A percentile compares a stretch with the other conserved stretches of the same genome.
phyloP scores from a whole-genome alignment of 2,797 vertebrate genomes.

The Pseudochirops corinnae region DNA sequence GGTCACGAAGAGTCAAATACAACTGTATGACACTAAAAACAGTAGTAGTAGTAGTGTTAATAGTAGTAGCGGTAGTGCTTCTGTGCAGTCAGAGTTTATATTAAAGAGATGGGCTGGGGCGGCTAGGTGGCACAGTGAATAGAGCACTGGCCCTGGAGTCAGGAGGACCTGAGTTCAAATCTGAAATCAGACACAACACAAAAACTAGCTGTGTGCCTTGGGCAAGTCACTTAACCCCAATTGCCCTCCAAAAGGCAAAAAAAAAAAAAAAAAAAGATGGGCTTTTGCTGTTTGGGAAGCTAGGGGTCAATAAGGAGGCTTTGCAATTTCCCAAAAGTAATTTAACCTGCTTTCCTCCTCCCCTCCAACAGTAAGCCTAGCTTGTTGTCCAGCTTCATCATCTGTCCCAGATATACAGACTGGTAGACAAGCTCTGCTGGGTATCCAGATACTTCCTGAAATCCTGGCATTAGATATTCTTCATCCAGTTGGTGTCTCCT shows the following conservation, averaged over 20 bases:
- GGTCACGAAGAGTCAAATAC: not conserved
- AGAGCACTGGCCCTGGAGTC: too few relatives aligned
- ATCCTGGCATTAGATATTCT: too few relatives aligned
- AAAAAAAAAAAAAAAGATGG: too few relatives aligned
- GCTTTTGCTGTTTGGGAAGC: not conserved
- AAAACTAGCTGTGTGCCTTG: too few relatives aligned
- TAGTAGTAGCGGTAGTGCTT: not conserved
- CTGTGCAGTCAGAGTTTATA: too few relatives aligned
- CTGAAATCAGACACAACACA: too few relatives aligned
- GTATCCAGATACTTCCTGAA: not conserved
- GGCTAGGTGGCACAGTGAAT: too few relatives aligned
- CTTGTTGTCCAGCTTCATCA: not conserved
- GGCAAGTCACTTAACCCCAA: too few relatives aligned
- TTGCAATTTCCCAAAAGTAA: not conserved
- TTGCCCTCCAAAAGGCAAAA: too few relatives aligned
- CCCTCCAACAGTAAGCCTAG: not conserved
- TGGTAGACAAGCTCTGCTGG: not conserved
- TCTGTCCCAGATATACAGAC: not conserved
- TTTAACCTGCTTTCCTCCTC: not conserved
- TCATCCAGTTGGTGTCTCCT: not conserved
- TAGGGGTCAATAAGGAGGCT: not conserved
- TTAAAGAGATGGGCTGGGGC: not conserved
- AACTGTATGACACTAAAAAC: not conserved
- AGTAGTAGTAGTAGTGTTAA: too few relatives aligned
- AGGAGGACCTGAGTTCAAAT: too few relatives aligned